Conservation (phyloP, 2,888 invertebrate species). For the Tachina fera region DNA sequence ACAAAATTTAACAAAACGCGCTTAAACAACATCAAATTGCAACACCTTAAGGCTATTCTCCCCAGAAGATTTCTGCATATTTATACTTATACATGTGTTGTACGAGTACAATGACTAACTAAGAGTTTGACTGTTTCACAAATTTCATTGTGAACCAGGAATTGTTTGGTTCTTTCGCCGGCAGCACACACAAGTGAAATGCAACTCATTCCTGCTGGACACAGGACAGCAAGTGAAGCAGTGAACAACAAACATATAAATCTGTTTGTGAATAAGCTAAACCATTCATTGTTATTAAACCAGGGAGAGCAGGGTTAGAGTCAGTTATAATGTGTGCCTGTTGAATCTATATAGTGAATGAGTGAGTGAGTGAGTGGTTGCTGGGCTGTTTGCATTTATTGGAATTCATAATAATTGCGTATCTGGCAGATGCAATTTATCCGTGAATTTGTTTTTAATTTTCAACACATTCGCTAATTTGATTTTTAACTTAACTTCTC, state of each 20-base stretch:
- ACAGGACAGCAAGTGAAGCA: neutral
- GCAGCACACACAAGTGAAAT: slow-evolving; percentile 56
- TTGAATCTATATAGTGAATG: slow-evolving; percentile 41
- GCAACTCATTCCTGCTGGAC: neutral
- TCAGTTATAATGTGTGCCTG: slow-evolving; percentile 17
- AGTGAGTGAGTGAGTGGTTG: slow-evolving; percentile 32
- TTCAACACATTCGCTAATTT: slow-evolving; percentile 83
- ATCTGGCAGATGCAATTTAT: slow-evolving; percentile 82
- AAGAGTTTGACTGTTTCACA: slow-evolving; percentile 41
- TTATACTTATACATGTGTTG: no score
- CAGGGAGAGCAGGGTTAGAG: neutral
- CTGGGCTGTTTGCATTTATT: slow-evolving; percentile 74
- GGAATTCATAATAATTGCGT: slow-evolving; percentile 78
- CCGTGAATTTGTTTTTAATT: slow-evolving; percentile 83
- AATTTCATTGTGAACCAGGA: slow-evolving; percentile 57
- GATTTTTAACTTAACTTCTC: slow-evolving; percentile 80
- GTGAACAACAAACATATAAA: slow-evolving; percentile 49
- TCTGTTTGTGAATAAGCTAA: slow-evolving; percentile 53
- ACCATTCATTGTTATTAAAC: slow-evolving; percentile 1
- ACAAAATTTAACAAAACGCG: slow-evolving; percentile 71
- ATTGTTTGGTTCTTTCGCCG: slow-evolving; percentile 58
- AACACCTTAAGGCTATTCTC: slow-evolving; percentile 80
- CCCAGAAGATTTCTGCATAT: slow-evolving; percentile 31
- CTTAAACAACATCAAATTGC: slow-evolving; percentile 82
- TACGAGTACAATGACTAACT: no score